These are phyloP conservation scores for Ptychochromis oligacanthus DNA, from an alignment of 2,113 vertebrate genomes.

Conservation along the genomic window DNA sequence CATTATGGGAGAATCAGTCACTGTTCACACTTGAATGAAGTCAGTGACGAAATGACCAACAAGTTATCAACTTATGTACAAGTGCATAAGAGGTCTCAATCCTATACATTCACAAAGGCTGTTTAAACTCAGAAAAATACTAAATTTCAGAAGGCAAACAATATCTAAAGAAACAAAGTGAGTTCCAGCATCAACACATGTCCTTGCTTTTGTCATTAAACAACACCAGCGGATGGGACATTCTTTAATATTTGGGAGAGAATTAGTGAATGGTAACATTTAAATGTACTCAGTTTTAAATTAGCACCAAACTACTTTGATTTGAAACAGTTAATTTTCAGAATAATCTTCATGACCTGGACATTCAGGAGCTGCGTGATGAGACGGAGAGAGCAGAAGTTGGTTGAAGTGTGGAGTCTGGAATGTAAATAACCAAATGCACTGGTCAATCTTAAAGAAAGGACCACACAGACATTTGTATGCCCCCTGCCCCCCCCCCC, in stretches of 20 bases:
- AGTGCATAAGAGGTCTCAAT: conserved; percentile 84
- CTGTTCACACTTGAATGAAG: conserved; percentile 29
- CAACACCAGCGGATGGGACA: conserved; percentile 11
- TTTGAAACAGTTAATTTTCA: background rate
- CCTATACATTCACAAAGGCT: conserved; percentile 93
- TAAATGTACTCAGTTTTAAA: background rate
- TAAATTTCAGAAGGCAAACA: conserved; percentile 89
- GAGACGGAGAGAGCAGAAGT: conserved; percentile 28
- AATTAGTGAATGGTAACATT: background rate
- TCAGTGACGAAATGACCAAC: conserved; percentile 83
- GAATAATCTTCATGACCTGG: background rate
- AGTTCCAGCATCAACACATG: conserved; percentile 86
- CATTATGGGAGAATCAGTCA: conserved; percentile 15
- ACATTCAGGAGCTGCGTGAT: conserved; percentile 7
- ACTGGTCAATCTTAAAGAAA: conserved; percentile 20
- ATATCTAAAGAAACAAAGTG: conserved; percentile 91
- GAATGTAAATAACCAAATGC: conserved; percentile 77
- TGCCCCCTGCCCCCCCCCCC: too few species aligned
- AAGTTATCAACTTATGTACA: conserved; percentile 88
- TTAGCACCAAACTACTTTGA: conserved; percentile 29
- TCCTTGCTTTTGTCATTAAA: conserved; percentile 65
- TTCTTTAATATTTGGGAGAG: conserved; percentile 15
- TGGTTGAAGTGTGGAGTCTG: conserved; percentile 53
- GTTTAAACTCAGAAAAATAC: conserved; percentile 71
- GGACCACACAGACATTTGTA: conserved; percentile 15